phyloP scores from a whole-genome alignment of 2,888 invertebrate genomes.

The Drosophila colorata region DNA sequence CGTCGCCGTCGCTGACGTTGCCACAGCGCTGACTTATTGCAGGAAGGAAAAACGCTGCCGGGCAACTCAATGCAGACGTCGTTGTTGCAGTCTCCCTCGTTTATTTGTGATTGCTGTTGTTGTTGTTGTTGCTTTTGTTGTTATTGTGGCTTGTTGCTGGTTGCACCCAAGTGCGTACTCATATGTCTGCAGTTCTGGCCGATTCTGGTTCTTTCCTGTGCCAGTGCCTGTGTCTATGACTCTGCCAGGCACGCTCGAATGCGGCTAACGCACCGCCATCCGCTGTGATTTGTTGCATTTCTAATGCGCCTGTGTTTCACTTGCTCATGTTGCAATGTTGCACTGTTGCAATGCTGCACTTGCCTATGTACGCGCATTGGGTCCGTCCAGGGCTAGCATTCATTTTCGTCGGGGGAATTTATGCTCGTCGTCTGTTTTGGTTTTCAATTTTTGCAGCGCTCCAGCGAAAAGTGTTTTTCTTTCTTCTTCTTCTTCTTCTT shows the following conservation, averaged over 20 bases:
- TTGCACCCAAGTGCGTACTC: conserved; percentile 78
- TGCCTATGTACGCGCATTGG: conserved; percentile 54
- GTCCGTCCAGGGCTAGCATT: conserved; percentile 49
- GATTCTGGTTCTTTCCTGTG: conserved; percentile 64
- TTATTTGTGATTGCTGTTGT: conserved; percentile 48
- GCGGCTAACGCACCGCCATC: conserved; percentile 46
- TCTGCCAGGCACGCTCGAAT: conserved; percentile 43
- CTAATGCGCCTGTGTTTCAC: conserved; percentile 75
- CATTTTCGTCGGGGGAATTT: conserved; percentile 70
- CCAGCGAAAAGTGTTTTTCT: conserved; percentile 47
- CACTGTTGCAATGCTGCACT: conserved; percentile 48
- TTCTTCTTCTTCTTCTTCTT: conserved; percentile 1
- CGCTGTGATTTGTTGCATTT: conserved; percentile 77
- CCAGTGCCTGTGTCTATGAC: conserved; percentile 5
- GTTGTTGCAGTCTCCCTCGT: conserved; percentile 59
- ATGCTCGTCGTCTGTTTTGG: conserved; percentile 56
- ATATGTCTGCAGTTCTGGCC: conserved; percentile 46
- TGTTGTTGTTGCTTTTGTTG: conserved; percentile 29
- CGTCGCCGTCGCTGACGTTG: conserved; percentile 8
- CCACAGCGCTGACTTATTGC: conserved; percentile 74
- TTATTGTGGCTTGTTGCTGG: conserved; percentile 45
- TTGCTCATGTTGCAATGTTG: conserved; percentile 62
- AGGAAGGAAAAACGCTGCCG: conserved; percentile 78
- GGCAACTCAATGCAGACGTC: conserved; percentile 75
- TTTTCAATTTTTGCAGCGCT: conserved; percentile 65